Percentiles rank a stretch among this genome's conserved stretches.
Evolutionary conservation across 2,888 invertebrate species (phyloP).

Genomic region (Phortica okadai): DNA sequence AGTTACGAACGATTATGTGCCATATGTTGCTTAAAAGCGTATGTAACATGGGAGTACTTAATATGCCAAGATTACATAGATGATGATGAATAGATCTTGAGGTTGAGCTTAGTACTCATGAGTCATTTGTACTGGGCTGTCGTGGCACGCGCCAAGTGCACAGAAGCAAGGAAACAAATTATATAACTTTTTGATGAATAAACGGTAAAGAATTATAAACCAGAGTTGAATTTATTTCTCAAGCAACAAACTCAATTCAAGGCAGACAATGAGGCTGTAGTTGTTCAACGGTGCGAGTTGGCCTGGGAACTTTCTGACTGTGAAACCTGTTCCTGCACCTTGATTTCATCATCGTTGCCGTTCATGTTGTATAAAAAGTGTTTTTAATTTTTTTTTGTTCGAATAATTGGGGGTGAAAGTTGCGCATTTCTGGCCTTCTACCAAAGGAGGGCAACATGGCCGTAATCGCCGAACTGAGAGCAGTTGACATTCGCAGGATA

Average conservation of each 20-base stretch:
- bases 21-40: too few species aligned
- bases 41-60: too few species aligned
- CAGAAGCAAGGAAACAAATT: not conserved
- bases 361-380: not conserved
- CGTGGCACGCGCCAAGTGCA: too few species aligned
- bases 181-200: not conserved
- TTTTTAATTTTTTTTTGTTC: slow-evolving; percentile 1
- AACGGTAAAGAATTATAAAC: not conserved
- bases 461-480: not conserved
- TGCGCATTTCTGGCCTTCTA: slow-evolving; percentile 36
- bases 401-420: slow-evolving; percentile 57
- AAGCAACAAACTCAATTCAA: slow-evolving; percentile 9
- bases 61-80: not conserved
- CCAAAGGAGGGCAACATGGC: slow-evolving; percentile 13
- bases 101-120: too few species aligned
- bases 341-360: slow-evolving; percentile 48
- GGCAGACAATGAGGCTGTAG: slow-evolving; percentile 36
- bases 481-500: slow-evolving; percentile 49
- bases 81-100: too few species aligned
- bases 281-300: slow-evolving; percentile 35
- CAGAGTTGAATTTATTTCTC: slow-evolving; percentile 21
- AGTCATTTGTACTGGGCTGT: too few species aligned
- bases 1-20: not conserved
- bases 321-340: slow-evolving; percentile 58
- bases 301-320: slow-evolving; percentile 53